A percentile compares a stretch with the other conserved stretches of the same genome.
phyloP scores from a whole-genome alignment of 2,888 invertebrate species.

The Crepidodera aurea region DNA sequence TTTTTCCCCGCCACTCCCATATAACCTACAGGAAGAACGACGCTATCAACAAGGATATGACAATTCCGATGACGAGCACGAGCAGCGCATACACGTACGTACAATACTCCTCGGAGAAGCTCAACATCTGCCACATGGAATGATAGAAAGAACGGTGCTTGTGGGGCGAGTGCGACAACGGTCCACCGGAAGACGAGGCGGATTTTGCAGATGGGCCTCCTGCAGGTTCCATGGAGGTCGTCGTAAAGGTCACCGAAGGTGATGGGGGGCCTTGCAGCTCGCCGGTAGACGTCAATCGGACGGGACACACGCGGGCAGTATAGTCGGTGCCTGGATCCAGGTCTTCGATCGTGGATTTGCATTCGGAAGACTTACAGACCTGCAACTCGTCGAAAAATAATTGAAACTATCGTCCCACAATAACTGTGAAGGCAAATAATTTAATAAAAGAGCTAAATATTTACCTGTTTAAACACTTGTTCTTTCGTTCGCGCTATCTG shows the following conservation, averaged over 20 bases:
- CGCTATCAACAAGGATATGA: slow-evolving; percentile 52
- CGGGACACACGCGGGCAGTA: slow-evolving; percentile 79
- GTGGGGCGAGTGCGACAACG: slow-evolving; percentile 40
- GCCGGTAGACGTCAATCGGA: slow-evolving; percentile 70
- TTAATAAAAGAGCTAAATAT: slow-evolving; percentile 39
- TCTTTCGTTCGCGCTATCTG: slow-evolving; percentile 71
- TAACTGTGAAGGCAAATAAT: too few species aligned
- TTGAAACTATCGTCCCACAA: too few species aligned
- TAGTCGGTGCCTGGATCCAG: slow-evolving; percentile 81
- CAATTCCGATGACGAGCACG: slow-evolving; percentile 52
- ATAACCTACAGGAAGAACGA: slow-evolving; percentile 48
- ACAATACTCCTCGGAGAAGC: slow-evolving; percentile 68
- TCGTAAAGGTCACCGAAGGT: slow-evolving; percentile 69
- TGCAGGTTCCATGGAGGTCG: slow-evolving; percentile 58
- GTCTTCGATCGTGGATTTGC: slow-evolving; percentile 70
- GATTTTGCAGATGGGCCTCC: slow-evolving; percentile 56
- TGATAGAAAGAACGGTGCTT: slow-evolving; percentile 42
- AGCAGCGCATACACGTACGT: slow-evolving; percentile 62
- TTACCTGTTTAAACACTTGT: slow-evolving; percentile 71
- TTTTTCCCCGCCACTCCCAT: slow-evolving; percentile 15
- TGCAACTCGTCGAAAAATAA: slow-evolving; percentile 53
- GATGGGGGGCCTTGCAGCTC: slow-evolving; percentile 77
- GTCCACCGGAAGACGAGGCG: slow-evolving; percentile 46
- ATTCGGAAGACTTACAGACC: slow-evolving; percentile 74
- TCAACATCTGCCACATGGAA: slow-evolving; percentile 46